These are phyloP conservation scores for Conus betulinus DNA, from an alignment of 1,140 invertebrate species.

Conservation along the genomic window DNA sequence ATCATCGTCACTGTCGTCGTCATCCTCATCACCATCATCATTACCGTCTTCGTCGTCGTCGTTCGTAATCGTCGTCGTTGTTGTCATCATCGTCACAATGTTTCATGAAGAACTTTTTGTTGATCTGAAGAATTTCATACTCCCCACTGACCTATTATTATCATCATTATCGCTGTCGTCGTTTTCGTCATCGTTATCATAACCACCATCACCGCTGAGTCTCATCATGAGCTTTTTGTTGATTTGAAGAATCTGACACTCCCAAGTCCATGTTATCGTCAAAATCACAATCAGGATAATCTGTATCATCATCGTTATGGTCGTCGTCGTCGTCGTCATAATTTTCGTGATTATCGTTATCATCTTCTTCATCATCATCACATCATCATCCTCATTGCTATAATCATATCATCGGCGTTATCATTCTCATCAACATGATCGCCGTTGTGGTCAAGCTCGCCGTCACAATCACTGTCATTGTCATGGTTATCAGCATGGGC, in stretches of 20 bases:
- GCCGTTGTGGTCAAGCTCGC: conserved; percentile 57
- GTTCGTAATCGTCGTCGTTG: neutral
- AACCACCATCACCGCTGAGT: conserved; percentile 64
- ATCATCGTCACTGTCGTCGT: neutral
- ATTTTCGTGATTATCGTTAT: neutral
- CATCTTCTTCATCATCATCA: neutral
- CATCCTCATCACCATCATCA: conserved; percentile 6
- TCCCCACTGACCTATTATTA: conserved; percentile 66
- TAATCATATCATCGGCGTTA: conserved; percentile 30
- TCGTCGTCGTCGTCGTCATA: too few species aligned
- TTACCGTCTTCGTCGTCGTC: neutral
- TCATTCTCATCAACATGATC: neutral
- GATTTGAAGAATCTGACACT: conserved; percentile 70
- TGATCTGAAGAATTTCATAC: conserved; percentile 70
- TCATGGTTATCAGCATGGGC: too few species aligned
- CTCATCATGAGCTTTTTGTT: conserved; percentile 72
- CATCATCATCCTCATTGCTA: conserved; percentile 61
- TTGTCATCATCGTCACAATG: conserved; percentile 63
- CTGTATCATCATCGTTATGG: neutral
- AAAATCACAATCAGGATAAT: neutral
- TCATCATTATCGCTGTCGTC: neutral
- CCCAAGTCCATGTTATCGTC: conserved; percentile 64
- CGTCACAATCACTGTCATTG: conserved; percentile 34
- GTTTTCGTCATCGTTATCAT: neutral
- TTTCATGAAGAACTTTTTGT: conserved; percentile 71